Evolutionary conservation across 2,888 invertebrate genomes (phyloP).

Genomic region (Tridacna crocea): DNA sequence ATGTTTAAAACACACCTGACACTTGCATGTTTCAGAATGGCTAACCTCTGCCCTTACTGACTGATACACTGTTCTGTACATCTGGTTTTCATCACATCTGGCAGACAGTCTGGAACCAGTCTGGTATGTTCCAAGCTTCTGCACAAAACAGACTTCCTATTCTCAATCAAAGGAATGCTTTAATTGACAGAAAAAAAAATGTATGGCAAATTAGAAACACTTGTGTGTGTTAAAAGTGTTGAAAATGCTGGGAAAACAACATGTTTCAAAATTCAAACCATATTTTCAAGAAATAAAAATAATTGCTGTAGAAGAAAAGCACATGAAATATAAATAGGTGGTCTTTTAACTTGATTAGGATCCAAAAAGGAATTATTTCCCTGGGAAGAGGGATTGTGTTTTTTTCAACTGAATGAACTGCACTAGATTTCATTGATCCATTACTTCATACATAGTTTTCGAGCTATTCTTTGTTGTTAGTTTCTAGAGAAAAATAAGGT

Average conservation of each 20-base stretch:
- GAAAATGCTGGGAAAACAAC: conserved; percentile 61
- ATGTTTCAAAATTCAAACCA: conserved; percentile 61
- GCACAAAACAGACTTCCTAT: conserved; percentile 59
- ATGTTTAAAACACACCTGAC: conserved; percentile 59
- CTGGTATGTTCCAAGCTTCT: conserved; percentile 68
- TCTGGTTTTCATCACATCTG: conserved; percentile 69
- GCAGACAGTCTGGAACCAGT: conserved; percentile 73
- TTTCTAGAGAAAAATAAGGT: neutral
- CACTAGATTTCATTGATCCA: neutral
- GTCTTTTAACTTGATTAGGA: conserved; percentile 29
- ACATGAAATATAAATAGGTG: conserved; percentile 43
- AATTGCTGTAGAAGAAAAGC: conserved; percentile 50
- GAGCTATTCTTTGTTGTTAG: neutral
- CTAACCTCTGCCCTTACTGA: conserved; percentile 58
- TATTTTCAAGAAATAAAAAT: conserved; percentile 58
- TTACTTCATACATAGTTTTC: too few species aligned
- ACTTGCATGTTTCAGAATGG: conserved; percentile 60
- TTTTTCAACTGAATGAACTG: conserved; percentile 19
- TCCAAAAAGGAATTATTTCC: conserved; percentile 19
- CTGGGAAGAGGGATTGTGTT: neutral
- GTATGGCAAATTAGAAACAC: conserved; percentile 62
- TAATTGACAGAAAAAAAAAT: conserved; percentile 66
- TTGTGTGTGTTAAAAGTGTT: conserved; percentile 59
- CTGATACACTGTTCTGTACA: conserved; percentile 65
- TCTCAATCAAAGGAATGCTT: conserved; percentile 62